Percentiles rank a stretch among this genome's conserved stretches.
Conservation (phyloP, 2,888 invertebrate species). For the Tetragonisca angustula region DNA sequence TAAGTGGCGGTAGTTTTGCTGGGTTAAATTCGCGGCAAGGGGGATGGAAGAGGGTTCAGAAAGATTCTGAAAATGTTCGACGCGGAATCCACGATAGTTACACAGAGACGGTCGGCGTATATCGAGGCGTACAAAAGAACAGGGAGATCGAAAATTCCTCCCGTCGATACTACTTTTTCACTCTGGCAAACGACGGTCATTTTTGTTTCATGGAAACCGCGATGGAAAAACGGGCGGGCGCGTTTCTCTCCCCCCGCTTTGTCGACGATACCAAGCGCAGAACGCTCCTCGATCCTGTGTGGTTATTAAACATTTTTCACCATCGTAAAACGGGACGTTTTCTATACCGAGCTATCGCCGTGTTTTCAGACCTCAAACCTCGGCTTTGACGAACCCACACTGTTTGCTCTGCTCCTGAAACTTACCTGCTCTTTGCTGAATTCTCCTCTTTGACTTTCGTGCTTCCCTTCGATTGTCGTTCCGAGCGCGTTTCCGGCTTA, state of each 20-base stretch:
- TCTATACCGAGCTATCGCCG: background rate
- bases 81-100: background rate
- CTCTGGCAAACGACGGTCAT: background rate
- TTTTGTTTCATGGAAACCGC: constrained; percentile 5
- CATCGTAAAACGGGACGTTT: background rate
- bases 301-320: constrained; percentile 29
- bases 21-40: background rate
- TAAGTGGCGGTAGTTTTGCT: background rate
- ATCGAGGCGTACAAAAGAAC: background rate
- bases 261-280: background rate
- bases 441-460: background rate
- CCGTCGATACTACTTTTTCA: background rate
- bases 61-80: background rate
- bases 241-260: background rate
- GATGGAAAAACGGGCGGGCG: background rate
- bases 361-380: background rate
- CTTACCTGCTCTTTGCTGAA: background rate
- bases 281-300: background rate
- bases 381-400: background rate
- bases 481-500: background rate
- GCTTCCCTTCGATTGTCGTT: background rate
- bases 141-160: background rate
- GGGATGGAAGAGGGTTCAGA: background rate
- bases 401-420: constrained; percentile 21
- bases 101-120: background rate